Percentiles rank a stretch among this genome's conserved stretches.
phyloP scores from a whole-genome alignment of 2,113 vertebrate species.

The Bos indicus region DNA sequence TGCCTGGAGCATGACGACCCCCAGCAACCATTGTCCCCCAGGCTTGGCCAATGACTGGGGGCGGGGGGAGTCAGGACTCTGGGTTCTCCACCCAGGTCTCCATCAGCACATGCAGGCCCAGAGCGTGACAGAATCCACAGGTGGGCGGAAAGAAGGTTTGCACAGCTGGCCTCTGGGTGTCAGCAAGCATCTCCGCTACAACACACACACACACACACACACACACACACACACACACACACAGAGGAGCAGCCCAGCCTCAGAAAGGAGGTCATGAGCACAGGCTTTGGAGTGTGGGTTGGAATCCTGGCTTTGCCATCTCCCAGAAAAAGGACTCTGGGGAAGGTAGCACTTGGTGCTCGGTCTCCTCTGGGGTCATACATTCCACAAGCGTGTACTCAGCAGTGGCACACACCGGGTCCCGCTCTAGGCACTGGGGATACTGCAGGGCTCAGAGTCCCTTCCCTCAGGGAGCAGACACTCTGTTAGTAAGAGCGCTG shows the following conservation, averaged over 20 bases:
- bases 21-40: accelerated
- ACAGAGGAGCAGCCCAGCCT: neutral
- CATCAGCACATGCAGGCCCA: neutral
- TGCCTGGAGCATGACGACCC: accelerated
- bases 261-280: neutral
- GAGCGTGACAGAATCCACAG: neutral
- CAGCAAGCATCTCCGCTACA: neutral
- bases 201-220: neutral
- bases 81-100: neutral
- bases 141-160: neutral
- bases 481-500: neutral
- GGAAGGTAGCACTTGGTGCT: neutral
- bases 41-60: neutral
- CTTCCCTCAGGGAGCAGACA: neutral
- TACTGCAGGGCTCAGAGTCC: too few relatives aligned
- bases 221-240: neutral
- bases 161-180: neutral
- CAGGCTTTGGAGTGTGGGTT: neutral
- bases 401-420: neutral
- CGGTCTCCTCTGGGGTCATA: neutral
- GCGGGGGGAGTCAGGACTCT: neutral
- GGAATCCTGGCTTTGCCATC: neutral
- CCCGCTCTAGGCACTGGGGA: neutral
- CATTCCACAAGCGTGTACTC: neutral
- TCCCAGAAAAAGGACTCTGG: neutral